Base-by-base conservation (phyloP, 2,888 invertebrate species). In the Agapostemon virescens region DNA sequence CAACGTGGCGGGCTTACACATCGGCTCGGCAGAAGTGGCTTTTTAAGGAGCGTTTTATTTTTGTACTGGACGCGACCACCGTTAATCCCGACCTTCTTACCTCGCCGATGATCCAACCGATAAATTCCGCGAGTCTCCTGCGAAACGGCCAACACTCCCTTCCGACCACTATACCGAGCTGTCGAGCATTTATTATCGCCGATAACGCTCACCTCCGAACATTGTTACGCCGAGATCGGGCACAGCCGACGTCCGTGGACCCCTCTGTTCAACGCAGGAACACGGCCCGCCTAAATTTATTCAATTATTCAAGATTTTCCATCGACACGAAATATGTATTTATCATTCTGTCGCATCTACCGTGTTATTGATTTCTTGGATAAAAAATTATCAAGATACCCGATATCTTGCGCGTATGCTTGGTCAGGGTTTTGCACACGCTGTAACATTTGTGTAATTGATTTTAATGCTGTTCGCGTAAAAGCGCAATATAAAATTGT, bases 1-100 rank as follows among this genome's bases (percentile, higher is more conserved):
- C 81, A 79, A 72, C 72, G 81, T 77, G 76, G 71, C 77, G 71
- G 68, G 33, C 71, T 78, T 68, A 75, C 86, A 76, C 69, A 73
- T 74, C 73, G 82, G 78, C 77, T 78, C 80, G 82, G 76, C 72
- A 77, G 67, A 69, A 85, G 86, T 77, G 82, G 83, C 86, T 86
- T 86, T 85, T 86, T 86, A 86, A 86, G 86, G 85, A 86, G 86
- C 86, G 83, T 86, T 86, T 86, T 86, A 86, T 86, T 86, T 86
- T 86, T 74, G 83, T 86, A 74, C 86, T 85, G 86, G 79, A 86
- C 76, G 70, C 86, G 85, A 86, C 86, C 86, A 86, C 86, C 86
- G 86, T 86, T 86, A 86, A 86, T 86, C 86, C 85, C 86, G 86
- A 86, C 86, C 86, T 83, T 86, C 85, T 86, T 86, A 86, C 86